Evolutionary conservation across 2,113 vertebrate species (phyloP).

Genomic region (Campylomormyrus tamandua): DNA sequence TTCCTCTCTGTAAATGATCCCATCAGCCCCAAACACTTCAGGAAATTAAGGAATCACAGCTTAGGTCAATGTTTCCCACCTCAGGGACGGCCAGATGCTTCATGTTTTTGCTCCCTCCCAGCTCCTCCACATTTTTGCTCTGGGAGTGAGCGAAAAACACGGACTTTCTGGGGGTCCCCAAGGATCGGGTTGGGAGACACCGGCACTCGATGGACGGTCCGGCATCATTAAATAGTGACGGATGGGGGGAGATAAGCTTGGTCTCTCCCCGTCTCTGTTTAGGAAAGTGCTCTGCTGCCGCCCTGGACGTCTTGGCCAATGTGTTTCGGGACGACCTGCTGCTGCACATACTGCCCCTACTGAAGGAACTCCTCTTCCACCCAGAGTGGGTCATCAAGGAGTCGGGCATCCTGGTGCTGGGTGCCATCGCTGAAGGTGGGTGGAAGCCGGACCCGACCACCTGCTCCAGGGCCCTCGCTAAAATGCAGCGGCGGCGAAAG

Average conservation of each 20-base stretch:
- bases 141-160: neutral
- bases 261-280: neutral
- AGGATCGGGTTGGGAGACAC: neutral
- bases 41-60: neutral
- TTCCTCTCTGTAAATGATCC: neutral
- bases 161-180: neutral
- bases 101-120: neutral
- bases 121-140: too few species aligned
- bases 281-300: conserved; percentile 96
- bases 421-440: conserved; percentile 91
- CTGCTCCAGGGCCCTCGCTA: neutral
- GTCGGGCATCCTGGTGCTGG: conserved; percentile 92
- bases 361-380: conserved; percentile 94
- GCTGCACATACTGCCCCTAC: conserved; percentile 81
- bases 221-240: neutral
- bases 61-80: neutral
- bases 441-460: neutral
- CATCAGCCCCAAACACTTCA: neutral
- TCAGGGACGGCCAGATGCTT: neutral
- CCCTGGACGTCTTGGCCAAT: conserved; percentile 87
- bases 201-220: neutral
- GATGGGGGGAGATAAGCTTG: neutral
- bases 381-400: conserved; percentile 92
- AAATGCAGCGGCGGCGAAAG: neutral
- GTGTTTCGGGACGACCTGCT: conserved; percentile 92